Percentiles rank a stretch among this genome's conserved stretches.
phyloP scores from a whole-genome alignment of 2,797 vertebrate genomes.

The Peromyscus nudipes region DNA sequence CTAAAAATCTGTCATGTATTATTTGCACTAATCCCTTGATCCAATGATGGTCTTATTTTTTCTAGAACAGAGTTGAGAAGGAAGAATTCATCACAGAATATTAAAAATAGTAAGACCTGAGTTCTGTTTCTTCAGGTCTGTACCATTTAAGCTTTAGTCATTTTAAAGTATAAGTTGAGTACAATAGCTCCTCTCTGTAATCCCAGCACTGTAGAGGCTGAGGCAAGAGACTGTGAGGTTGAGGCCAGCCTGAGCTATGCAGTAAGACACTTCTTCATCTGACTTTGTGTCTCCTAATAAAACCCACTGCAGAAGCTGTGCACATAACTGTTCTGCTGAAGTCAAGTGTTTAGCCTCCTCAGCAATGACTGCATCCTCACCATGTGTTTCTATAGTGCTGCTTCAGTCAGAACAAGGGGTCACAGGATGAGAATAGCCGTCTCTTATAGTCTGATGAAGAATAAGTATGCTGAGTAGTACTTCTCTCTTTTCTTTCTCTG shows the following conservation, averaged over 20 bases:
- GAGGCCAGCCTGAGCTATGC: background rate
- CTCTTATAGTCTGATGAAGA: background rate
- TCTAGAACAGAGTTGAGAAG: slow-evolving; percentile 32
- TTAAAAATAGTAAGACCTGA: background rate
- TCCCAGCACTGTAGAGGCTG: background rate
- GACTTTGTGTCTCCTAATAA: background rate
- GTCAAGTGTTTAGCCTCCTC: background rate
- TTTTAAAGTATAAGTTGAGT: background rate
- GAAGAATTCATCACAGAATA: slow-evolving; percentile 31
- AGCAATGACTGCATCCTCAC: background rate
- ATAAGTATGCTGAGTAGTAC: background rate
- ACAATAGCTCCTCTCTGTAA: background rate
- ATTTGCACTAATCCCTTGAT: slow-evolving; percentile 31
- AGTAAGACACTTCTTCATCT: background rate
- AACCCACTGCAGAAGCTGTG: background rate
- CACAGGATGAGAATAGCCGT: background rate
- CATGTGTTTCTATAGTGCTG: background rate
- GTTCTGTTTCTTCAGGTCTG: background rate
- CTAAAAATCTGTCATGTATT: slow-evolving; percentile 52
- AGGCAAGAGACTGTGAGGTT: background rate
- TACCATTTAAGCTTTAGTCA: slow-evolving; percentile 31
- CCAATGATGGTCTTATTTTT: slow-evolving; percentile 25
- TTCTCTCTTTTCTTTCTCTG: background rate
- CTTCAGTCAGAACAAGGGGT: background rate
- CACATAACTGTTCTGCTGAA: background rate